phyloP scores from a whole-genome alignment of 1,140 invertebrate species.

The Drosophila pseudoobscura region DNA sequence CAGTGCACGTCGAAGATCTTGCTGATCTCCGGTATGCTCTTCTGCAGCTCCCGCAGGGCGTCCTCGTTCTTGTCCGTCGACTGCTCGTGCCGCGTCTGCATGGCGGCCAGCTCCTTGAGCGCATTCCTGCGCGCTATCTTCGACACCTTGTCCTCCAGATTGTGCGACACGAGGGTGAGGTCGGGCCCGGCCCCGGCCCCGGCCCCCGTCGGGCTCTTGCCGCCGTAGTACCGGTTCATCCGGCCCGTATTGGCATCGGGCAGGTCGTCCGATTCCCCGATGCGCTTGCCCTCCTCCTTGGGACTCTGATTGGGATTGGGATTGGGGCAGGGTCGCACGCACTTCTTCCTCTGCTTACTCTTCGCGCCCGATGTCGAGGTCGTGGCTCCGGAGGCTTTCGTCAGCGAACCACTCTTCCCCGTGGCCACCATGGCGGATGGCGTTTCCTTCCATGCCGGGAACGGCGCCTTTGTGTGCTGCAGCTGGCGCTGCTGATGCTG shows the following conservation, averaged over 20 bases:
- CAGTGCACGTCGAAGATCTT: conserved; percentile 88
- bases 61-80: conserved; percentile 66
- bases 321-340: background rate
- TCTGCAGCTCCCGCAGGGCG: conserved; percentile 84
- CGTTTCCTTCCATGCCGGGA: background rate
- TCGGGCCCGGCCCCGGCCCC: background rate
- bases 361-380: background rate
- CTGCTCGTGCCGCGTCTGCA: conserved; percentile 44
- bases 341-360: background rate
- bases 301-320: background rate
- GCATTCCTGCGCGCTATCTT: conserved; percentile 41
- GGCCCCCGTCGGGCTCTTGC: background rate
- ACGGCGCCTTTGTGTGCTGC: conserved; percentile 3
- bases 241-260: conserved; percentile 6
- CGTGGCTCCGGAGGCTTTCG: background rate
- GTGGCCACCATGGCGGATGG: conserved; percentile 1
- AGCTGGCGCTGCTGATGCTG: conserved; percentile 27
- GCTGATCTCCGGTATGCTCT: conserved; percentile 86
- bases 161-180: conserved; percentile 4
- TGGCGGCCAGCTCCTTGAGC: conserved; percentile 42
- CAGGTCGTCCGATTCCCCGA: background rate
- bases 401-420: background rate
- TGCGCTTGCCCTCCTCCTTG: background rate
- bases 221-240: conserved; percentile 27
- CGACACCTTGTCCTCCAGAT: conserved; percentile 43